Conservation (phyloP, 2,113 vertebrate species). For the Cathartes aura region DNA sequence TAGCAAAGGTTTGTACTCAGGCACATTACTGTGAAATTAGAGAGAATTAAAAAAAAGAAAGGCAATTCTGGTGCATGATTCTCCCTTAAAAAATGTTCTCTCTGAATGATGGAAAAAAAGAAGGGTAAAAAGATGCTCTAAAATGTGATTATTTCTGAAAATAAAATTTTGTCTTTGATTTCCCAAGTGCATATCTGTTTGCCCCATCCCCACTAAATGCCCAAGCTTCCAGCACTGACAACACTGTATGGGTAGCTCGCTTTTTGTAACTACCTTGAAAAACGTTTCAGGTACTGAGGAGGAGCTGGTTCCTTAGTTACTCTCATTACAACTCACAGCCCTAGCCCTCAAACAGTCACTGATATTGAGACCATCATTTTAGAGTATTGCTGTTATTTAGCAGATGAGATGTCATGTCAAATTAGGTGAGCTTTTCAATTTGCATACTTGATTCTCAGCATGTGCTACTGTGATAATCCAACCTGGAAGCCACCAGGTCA, state of each 20-base stretch:
- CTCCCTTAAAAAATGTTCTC: not conserved
- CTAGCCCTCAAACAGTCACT: not conserved
- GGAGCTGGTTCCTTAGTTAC: not conserved
- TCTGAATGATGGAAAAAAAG: not conserved
- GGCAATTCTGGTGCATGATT: not conserved
- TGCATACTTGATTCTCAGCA: not conserved
- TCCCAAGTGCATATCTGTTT: not conserved
- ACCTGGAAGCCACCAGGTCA: not conserved
- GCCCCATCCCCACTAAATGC: not conserved
- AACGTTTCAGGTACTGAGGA: not conserved
- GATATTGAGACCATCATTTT: not conserved
- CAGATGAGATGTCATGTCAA: not conserved
- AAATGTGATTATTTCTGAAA: not conserved
- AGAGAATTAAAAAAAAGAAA: not conserved
- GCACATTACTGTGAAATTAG: not conserved
- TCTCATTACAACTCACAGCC: not conserved
- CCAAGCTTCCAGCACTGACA: not conserved
- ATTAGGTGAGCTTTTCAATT: not conserved
- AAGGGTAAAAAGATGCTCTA: not conserved
- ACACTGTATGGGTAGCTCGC: accelerated
- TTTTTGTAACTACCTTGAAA: not conserved
- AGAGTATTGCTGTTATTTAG: not conserved
- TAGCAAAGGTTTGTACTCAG: not conserved
- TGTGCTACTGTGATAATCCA: not conserved
- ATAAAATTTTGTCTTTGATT: not conserved